Evolutionary conservation across 1,140 invertebrate species (phyloP).

Genomic region (Zaprionus kolodkinae): DNA sequence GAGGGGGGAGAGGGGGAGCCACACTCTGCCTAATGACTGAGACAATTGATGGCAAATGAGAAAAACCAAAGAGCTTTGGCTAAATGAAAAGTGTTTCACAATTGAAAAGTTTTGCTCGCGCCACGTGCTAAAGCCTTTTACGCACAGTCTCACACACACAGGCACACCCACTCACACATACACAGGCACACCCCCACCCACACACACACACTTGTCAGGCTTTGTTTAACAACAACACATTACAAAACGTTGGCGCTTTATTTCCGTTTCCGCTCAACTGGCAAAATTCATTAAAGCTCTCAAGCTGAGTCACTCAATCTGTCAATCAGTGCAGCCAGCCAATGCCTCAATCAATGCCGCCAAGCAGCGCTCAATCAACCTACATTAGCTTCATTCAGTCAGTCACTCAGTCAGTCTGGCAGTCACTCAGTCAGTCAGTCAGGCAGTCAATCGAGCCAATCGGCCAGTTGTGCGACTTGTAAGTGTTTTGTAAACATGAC

Average conservation of each 20-base stretch:
- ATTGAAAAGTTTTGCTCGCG: slow-evolving; percentile 56
- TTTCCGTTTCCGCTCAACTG: slow-evolving; percentile 77
- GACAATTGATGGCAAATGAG: slow-evolving; percentile 43
- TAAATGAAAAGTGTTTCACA: slow-evolving; percentile 65
- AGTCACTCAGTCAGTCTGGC: slow-evolving; percentile 46
- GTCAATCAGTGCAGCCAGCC: slow-evolving; percentile 38
- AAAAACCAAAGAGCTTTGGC: slow-evolving; percentile 26
- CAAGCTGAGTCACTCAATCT: slow-evolving; percentile 37
- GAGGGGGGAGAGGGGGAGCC: background rate
- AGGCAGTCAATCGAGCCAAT: background rate
- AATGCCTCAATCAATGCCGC: slow-evolving; percentile 53
- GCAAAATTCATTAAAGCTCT: slow-evolving; percentile 72
- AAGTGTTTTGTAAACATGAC: slow-evolving; percentile 79
- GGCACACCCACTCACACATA: slow-evolving; percentile 9
- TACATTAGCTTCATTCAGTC: slow-evolving; percentile 78
- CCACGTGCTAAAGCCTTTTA: slow-evolving; percentile 29
- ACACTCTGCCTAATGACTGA: slow-evolving; percentile 39
- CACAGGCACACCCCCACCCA: slow-evolving; percentile 1
- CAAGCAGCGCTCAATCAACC: slow-evolving; percentile 59
- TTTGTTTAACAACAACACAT: slow-evolving; percentile 34
- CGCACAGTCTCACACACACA: slow-evolving; percentile 15
- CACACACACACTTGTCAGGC: background rate
- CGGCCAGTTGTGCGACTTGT: slow-evolving; percentile 43
- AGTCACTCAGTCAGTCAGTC: background rate
- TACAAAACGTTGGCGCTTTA: slow-evolving; percentile 63